Percentiles rank a stretch among this genome's conserved stretches.
phyloP scores from a whole-genome alignment of 1,140 invertebrate species.

The Nasonia longicornis region DNA sequence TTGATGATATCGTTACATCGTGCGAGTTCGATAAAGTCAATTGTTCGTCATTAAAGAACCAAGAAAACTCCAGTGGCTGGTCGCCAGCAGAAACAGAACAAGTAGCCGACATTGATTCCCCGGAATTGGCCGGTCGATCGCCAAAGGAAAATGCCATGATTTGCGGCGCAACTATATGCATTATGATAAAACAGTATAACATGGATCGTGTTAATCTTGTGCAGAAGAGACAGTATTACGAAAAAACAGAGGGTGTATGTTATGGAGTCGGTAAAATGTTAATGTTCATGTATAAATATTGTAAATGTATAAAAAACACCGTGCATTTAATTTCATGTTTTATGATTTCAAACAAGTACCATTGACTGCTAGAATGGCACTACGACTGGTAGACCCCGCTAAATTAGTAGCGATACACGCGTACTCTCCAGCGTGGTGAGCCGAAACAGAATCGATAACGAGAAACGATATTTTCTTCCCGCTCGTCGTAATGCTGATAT shows the following conservation, averaged over 20 bases:
- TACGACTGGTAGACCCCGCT: conserved; percentile 74
- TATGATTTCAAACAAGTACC: conserved; percentile 63
- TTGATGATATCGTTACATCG: conserved; percentile 13
- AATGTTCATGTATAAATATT: not conserved
- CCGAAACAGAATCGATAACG: conserved; percentile 73
- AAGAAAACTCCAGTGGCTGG: conserved; percentile 71
- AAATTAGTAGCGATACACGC: conserved; percentile 76
- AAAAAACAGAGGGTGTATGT: not conserved
- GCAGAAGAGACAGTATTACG: not conserved
- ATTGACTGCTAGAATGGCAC: conserved; percentile 74
- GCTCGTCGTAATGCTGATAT: conserved; percentile 67
- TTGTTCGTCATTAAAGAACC: conserved; percentile 42
- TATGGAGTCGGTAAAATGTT: not conserved
- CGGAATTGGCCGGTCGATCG: conserved; percentile 78
- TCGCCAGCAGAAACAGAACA: conserved; percentile 83
- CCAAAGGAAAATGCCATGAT: conserved; percentile 70
- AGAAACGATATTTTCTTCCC: conserved; percentile 71
- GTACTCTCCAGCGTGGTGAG: conserved; percentile 75
- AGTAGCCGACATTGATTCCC: conserved; percentile 80
- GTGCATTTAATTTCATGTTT: conserved; percentile 12
- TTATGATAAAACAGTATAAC: not conserved
- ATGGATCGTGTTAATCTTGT: not conserved
- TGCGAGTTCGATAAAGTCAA: conserved; percentile 20
- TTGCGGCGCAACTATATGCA: conserved; percentile 65
- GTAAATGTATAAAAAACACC: not conserved